Evolutionary conservation across 2,797 vertebrate species (phyloP).

Genomic region (Phoebastria nigripes): DNA sequence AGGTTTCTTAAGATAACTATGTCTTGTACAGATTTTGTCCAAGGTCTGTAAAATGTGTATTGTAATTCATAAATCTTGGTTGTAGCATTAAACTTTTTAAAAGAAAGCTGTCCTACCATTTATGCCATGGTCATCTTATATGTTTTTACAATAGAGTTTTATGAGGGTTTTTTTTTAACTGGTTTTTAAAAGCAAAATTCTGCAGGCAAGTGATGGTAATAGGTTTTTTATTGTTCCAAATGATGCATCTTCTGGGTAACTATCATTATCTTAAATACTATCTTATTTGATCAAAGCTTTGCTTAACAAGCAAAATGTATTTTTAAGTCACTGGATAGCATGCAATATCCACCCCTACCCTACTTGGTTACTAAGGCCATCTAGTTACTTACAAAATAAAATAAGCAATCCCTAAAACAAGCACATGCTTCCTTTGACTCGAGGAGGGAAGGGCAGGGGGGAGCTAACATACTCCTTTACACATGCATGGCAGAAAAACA

Average conservation of each 20-base stretch:
- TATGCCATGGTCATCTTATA: conserved; percentile 59
- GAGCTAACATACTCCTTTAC: background rate
- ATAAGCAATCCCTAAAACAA: conserved; percentile 30
- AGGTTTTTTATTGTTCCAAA: conserved; percentile 50
- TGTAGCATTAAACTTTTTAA: conserved; percentile 22
- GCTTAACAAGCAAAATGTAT: conserved; percentile 37
- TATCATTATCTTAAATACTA: conserved; percentile 29
- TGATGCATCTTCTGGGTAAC: conserved; percentile 29
- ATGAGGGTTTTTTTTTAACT: background rate
- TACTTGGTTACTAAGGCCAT: background rate
- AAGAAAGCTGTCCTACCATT: conserved; percentile 48
- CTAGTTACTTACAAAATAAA: background rate
- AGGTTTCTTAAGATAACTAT: background rate
- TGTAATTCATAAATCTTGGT: background rate
- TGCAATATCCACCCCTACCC: conserved; percentile 43
- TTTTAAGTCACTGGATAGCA: conserved; percentile 47
- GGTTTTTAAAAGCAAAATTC: conserved; percentile 23
- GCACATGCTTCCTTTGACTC: conserved; percentile 47
- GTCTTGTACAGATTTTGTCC: conserved; percentile 10
- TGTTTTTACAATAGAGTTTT: conserved; percentile 15
- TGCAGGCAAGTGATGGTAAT: conserved; percentile 1
- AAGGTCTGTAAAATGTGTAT: background rate
- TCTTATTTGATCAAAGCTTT: background rate
- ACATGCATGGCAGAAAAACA: conserved; percentile 28
- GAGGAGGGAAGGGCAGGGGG: conserved; percentile 7